A percentile compares a stretch with the other conserved stretches of the same genome.
phyloP scores from a whole-genome alignment of 2,888 invertebrate species.

The Odontomyia ornata region DNA sequence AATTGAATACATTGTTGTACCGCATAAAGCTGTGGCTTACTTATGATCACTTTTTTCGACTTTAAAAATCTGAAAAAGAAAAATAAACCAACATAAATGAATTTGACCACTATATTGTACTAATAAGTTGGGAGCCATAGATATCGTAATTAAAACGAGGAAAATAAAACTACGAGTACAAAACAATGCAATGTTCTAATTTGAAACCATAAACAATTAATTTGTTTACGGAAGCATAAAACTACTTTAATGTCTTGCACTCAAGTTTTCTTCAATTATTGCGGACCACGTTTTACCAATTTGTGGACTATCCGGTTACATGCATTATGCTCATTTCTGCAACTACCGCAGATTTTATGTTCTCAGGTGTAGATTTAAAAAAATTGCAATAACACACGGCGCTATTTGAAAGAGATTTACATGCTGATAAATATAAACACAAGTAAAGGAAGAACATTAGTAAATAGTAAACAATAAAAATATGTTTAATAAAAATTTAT shows the following conservation, averaged over 20 bases:
- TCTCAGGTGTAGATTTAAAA: neutral
- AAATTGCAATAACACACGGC: too few relatives aligned
- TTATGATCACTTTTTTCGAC: slow-evolving; percentile 41
- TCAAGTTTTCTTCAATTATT: neutral
- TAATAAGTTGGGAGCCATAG: too few relatives aligned
- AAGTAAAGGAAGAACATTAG: neutral
- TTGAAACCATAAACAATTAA: neutral
- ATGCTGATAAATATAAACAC: neutral
- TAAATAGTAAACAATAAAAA: neutral
- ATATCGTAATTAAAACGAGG: too few relatives aligned
- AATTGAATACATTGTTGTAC: slow-evolving; percentile 47
- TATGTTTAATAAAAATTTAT: neutral
- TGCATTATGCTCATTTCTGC: too few relatives aligned
- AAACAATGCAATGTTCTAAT: neutral
- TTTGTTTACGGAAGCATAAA: slow-evolving; percentile 8
- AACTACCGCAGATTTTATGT: too few relatives aligned
- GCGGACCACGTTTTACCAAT: neutral
- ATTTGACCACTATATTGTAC: neutral
- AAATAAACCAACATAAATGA: neutral
- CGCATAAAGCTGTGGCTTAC: slow-evolving; percentile 43
- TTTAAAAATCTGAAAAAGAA: slow-evolving; percentile 19
- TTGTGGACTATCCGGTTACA: too few relatives aligned
- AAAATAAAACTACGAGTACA: too few relatives aligned
- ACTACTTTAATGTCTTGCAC: neutral
- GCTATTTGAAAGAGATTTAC: too few relatives aligned